Evolutionary conservation across 2,888 invertebrate species (phyloP), one percentile per base, ranked within the genome.

Genomic region (Lasioglossum marginatum): DNA sequence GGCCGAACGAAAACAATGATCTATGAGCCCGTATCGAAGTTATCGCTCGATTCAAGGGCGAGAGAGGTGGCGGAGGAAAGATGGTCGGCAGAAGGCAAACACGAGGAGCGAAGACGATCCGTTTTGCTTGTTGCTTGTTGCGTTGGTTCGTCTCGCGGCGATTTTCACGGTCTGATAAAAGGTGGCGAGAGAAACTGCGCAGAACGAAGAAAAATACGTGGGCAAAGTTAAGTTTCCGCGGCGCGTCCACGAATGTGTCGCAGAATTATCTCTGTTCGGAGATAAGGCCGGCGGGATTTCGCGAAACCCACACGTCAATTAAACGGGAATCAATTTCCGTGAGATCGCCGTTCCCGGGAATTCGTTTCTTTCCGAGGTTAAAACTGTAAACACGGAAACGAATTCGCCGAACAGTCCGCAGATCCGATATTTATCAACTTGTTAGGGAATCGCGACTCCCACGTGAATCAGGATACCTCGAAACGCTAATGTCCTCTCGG

Each of bases 1-100:
- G 70, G 63, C 68, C n/a, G 40, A 89, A 85, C 73, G 68, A 82
- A 79, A 88, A 80, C 70, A 83, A 79, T 78, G 70, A 82, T 86
- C 75, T 73, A 74, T 73, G 66, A 57, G 75, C 81, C 52, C 43
- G 77, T 71, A 75, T 80, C 77, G 76, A 52, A 78, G 75, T 83
- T 83, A 83, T 84, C 78, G 52, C 5, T 12, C 34, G 57, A 71
- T 57, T 63, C 45, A 48, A 63, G n/a, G 8, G 68, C 34, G n/a
- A 68, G 34, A 10, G 37, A 19, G 66, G 66, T 8, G 34, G 34
- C 19, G 66, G 31, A 31, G 63, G 63, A 14, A 27, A 27, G 31
- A 63, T 19, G 19, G 19, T 48, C 48, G 19, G 48, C 19, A 48
- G 4, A 48, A 19, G 57, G 60, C 27, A 60, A 60, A 60, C 60